These are phyloP conservation scores for Castor canadensis DNA, from an alignment of 2,113 vertebrate genomes.

Conservation along the genomic window DNA sequence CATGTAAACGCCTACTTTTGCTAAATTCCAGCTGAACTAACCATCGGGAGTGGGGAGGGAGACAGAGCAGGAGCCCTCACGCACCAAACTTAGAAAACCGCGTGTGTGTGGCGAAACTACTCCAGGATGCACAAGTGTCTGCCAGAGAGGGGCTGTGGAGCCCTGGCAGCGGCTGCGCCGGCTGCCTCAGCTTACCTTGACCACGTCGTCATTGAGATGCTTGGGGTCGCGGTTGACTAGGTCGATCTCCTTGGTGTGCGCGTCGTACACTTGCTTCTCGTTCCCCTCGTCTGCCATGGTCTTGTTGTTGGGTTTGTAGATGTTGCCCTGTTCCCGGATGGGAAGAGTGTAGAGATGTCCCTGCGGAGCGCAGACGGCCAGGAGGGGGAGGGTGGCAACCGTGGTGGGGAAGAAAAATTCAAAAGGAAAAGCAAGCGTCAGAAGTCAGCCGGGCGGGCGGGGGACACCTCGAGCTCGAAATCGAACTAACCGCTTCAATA, in stretches of 20 bases:
- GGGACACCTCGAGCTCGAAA: not conserved
- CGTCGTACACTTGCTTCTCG: constrained; percentile 92
- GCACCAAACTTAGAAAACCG: not conserved
- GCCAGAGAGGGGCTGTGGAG: not conserved
- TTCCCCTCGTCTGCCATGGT: constrained; percentile 94
- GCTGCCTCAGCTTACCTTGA: constrained; percentile 90
- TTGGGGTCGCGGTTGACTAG: constrained; percentile 97
- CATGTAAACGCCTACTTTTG: no score
- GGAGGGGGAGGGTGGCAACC: constrained; percentile 21
- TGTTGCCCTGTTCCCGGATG: constrained; percentile 97
- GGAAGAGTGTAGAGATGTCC: constrained; percentile 93
- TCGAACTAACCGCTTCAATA: not conserved
- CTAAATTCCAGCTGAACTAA: not conserved
- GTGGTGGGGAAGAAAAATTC: not conserved
- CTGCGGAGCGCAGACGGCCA: constrained; percentile 81
- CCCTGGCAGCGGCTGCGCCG: not conserved
- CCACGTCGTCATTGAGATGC: constrained; percentile 95
- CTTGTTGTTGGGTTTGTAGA: constrained; percentile 99
- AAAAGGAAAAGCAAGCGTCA: constrained; percentile 57
- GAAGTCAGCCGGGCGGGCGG: not conserved
- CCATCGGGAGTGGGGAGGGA: not conserved
- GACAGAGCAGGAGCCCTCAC: not conserved
- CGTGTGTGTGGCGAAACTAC: not conserved
- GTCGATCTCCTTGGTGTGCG: constrained; percentile 98
- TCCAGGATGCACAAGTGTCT: not conserved